Conservation (phyloP, 2,888 invertebrate genomes). For the Eilema griseolum region DNA sequence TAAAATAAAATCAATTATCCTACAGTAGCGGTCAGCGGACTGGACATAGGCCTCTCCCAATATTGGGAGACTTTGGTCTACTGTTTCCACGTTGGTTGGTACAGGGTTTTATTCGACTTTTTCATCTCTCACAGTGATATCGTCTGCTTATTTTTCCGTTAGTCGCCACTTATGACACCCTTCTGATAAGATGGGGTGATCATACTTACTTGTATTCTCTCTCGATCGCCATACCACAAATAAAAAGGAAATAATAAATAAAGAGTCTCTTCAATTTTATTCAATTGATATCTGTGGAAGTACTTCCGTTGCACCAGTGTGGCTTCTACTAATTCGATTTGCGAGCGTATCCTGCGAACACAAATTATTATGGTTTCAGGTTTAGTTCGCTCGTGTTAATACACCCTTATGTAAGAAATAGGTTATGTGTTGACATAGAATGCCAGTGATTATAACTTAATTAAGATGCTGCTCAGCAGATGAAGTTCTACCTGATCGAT, state of each 20-base stretch:
- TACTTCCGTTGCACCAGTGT: slow-evolving; percentile 61
- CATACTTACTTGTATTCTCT: no score
- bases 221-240: no score
- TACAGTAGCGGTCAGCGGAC: no score
- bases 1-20: no score
- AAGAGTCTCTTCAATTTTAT: slow-evolving; percentile 39
- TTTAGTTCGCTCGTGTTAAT: slow-evolving; percentile 46
- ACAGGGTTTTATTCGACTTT: no score
- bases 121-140: no score
- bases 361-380: slow-evolving; percentile 72
- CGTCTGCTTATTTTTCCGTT: no score
- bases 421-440: slow-evolving; percentile 1
- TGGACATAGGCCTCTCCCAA: no score
- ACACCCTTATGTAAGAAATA: slow-evolving; percentile 34
- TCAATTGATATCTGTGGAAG: slow-evolving; percentile 21
- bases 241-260: not conserved
- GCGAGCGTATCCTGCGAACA: slow-evolving; percentile 66
- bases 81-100: no score
- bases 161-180: no score
- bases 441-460: not conserved
- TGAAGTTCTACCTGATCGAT: not conserved
- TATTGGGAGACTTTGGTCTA: no score
- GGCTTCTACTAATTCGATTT: slow-evolving; percentile 82
- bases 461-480: not conserved
- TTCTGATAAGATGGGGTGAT: no score